Base-by-base conservation (phyloP, 2,888 invertebrate genomes). In the Volucella inflata region DNA sequence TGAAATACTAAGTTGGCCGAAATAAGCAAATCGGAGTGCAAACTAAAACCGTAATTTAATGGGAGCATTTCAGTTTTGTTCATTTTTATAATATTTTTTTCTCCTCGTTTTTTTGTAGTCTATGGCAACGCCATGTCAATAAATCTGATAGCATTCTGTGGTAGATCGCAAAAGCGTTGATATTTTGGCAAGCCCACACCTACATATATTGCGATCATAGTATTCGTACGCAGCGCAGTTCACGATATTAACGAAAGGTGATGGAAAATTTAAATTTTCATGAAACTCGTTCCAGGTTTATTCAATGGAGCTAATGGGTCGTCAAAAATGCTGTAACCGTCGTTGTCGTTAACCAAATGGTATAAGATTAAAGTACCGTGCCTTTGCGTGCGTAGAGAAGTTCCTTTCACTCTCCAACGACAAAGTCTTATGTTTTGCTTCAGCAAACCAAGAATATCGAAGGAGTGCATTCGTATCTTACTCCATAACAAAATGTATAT, bases 141-240 rank as follows among this genome's bases (percentile, higher is more conserved):
- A 72, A 82, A 82, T 77, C 65, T 48, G 75, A 50, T 57, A 75
- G 55, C 40, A 57, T 65, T 64, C 48, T 72, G 46, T 53, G 53
- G 53, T 77, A 72, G 77, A 74, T 65, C 59, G 70, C 50, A 51
- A 64, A 38, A 40, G 71, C 60, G 72, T 77, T 72, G 46, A 68
- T 74, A 68, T 78, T 83, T 83, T 74, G 82, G 82, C 82, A 83
- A 83, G 82, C 60, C 82, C 82, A 83, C 82, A 74, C 82, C 82
- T 83, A 72, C 72, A 21, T 75, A 38, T 75, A 71, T 71, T 38
- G 57, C 53, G 72, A 68, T 77, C 82, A 82, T 72, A 68, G 82
- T 72, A 62, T 62, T 72, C 67, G 60, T 76, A 59, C 57, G 55
- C 70, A 68, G 59, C 64, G 60, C 60, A 48, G 60, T 42, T 65